Evolutionary conservation across 2,888 invertebrate species (phyloP), one percentile per base, ranked within the genome.

Genomic region (Anorthoa munda): DNA sequence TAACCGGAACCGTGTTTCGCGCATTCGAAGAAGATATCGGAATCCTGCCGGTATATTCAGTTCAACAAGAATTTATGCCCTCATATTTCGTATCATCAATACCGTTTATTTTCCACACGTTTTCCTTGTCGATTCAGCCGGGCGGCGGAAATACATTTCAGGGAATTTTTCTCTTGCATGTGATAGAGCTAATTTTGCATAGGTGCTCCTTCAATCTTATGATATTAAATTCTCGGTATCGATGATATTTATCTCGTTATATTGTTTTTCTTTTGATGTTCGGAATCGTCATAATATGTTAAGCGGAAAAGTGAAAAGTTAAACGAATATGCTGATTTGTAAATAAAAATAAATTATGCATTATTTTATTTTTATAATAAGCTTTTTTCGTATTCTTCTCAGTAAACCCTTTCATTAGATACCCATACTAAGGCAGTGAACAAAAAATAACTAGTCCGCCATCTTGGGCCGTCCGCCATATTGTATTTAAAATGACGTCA

Each of bases 51-150:
- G 82, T 87, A 84, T 82, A 86, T 86, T 82, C 86, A 80, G 86
- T 86, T 84, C 85, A 86, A 85, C 85, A 84, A 87, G 87, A 89
- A 91, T 92, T 92, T 90, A 91, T 90, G 83, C 85, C 84, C 82
- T 85, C 88, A 89, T 91, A 91, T 90, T 88, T 89, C 88, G 87
- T 87, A 90, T 89, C 89, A 91, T 91, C 90, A 90, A 91, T 91
- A 90, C 88, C 90, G 87, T 90, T 90, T 90, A 89, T 89, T 89
- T 88, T 86, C 87, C 86, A 86, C 87, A 86, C 88, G 86, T 88
- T 90, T 87, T 85, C 86, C 88, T 86, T 87, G 86, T 88, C 87
- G 83, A 86, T 86, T 88, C 88, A 89, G 84, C 88, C 89, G 87
- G 76, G 82, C 84, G 86, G 74, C 70, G 81, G 77, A 79, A 88